Evolutionary conservation across 2,113 vertebrate genomes (phyloP), one percentile per base, ranked within the genome.

Genomic region (Hippolais icterina): DNA sequence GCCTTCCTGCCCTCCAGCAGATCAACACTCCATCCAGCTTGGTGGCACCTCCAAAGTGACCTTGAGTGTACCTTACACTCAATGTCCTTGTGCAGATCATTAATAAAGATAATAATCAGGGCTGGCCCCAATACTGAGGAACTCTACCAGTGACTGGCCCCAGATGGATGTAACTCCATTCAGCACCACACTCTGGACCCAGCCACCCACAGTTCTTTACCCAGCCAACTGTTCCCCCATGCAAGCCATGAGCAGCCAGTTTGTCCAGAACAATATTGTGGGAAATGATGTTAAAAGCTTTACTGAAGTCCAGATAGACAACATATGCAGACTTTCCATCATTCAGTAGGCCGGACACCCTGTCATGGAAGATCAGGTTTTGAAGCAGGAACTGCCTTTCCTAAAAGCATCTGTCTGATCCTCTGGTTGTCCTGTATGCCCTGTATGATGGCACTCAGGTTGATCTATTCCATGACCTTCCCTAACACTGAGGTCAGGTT

Each of bases 1-100:
- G n/a, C 15, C 39, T 39, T n/a, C 46, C 37, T 60, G 10, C 7
- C 19, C 23, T 39, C 2, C 53, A 52, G 37, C 33, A 89, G 10
- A 50, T 23, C 37, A 52, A 17, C 23, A n/a, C 3, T 46, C 7
- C 8, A 2, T 8, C 2, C 52, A 59, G 0, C 2, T 5, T 28
- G 10, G 10, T 33, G 42, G 44, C 18, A 50, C 3, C 21, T 19
- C 24, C 20, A 44, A 79, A 79, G 4, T 42, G 24, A 27, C 47
- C n/a, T n/a, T n/a, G n/a, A n/a, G n/a, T n/a, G n/a, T n/a, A n/a
- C n/a, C n/a, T n/a, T 22, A 24, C 56, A n/a, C 16, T 63, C 8
- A 0, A 13, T 19, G 8, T 6, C 23, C 27, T 25, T 2, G 0
- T 33, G 18, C 19, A 75, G 22, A 37, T 22, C 31, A 33, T 8